A percentile compares a stretch with the other conserved stretches of the same genome.
These are phyloP conservation scores for Peromyscus nudipes DNA, from an alignment of 2,797 vertebrate species.

Conservation along the genomic window DNA sequence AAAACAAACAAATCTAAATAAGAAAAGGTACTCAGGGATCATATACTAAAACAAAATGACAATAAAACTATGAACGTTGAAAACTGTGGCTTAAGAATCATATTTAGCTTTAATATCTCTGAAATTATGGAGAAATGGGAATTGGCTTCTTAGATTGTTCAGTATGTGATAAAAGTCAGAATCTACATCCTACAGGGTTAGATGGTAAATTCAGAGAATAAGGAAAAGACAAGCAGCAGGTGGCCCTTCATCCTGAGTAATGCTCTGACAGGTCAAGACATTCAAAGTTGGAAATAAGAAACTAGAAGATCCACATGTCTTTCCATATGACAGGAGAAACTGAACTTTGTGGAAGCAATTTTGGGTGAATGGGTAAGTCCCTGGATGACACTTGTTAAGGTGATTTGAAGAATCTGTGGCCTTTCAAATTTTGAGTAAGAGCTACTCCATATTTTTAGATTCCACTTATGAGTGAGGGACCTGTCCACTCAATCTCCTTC, in stretches of 20 bases:
- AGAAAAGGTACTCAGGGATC: background rate
- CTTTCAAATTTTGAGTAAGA: background rate
- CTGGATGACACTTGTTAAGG: background rate
- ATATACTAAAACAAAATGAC: background rate
- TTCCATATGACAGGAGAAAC: background rate
- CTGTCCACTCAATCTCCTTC: background rate
- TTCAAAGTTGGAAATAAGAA: background rate
- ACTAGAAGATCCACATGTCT: background rate
- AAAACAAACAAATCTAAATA: background rate
- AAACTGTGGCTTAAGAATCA: background rate
- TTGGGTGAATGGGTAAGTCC: background rate
- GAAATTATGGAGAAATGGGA: too few species aligned
- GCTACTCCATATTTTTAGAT: background rate
- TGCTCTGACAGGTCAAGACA: background rate
- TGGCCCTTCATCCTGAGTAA: background rate
- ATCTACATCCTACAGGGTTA: background rate
- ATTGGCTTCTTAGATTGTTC: background rate
- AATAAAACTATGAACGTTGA: background rate
- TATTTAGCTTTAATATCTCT: background rate
- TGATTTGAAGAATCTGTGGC: background rate
- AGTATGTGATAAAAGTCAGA: background rate
- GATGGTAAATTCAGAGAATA: background rate
- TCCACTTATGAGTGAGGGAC: background rate
- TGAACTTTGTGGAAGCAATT: background rate
- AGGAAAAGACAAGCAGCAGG: background rate